Evolutionary conservation across 2,888 invertebrate species (phyloP).

Genomic region (Diaphora mendica): DNA sequence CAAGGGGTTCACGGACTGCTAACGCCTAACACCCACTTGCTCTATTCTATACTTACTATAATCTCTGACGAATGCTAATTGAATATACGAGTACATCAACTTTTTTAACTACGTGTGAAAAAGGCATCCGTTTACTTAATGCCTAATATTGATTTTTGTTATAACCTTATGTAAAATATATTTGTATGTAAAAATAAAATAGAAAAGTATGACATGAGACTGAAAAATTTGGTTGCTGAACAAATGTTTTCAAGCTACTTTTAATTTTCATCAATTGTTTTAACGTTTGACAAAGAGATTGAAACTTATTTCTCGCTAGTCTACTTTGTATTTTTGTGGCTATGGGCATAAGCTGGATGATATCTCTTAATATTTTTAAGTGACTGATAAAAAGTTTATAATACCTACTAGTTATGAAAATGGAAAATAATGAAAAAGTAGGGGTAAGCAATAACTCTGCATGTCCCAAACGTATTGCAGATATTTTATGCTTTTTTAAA

Average conservation of each 20-base stretch:
- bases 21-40: constrained; percentile 58
- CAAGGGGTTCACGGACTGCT: too few species aligned
- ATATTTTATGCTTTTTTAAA: constrained; percentile 62
- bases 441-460: constrained; percentile 49
- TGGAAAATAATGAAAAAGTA: constrained; percentile 10
- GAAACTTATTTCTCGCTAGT: not conserved
- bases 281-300: not conserved
- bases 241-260: not conserved
- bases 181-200: too few species aligned
- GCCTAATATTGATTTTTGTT: too few species aligned
- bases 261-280: not conserved
- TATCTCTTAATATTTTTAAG: not conserved
- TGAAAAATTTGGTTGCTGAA: not conserved
- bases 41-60: not conserved
- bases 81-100: not conserved
- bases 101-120: not conserved
- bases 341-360: too few species aligned
- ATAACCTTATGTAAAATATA: too few species aligned
- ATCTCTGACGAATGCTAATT: constrained; percentile 2
- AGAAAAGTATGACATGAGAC: not conserved
- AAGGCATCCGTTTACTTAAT: too few species aligned
- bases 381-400: not conserved
- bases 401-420: constrained; percentile 13
- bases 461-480: constrained; percentile 55
- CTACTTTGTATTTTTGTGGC: too few species aligned